Evolutionary conservation across 2,797 vertebrate genomes (phyloP), one percentile per base, ranked within the genome.

Genomic region (Zalophus californianus): DNA sequence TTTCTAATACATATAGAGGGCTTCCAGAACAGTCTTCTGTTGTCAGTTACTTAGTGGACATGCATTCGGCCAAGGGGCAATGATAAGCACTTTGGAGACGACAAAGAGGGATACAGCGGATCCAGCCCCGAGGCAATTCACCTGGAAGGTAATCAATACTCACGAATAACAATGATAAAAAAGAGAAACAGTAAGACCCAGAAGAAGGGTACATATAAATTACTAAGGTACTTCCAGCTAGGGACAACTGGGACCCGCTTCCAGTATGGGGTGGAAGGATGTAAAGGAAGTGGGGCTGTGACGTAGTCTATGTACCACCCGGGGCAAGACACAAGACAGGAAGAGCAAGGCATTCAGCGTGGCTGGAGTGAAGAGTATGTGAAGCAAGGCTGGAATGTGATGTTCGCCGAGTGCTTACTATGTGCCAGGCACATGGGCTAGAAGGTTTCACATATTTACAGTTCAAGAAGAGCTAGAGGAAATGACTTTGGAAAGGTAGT

Each of bases 401-500:
- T 44, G 87, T 62, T 93, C 88, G 50, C 32, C 48, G 75, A 75
- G 70, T 79, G 35, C 86, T 90, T 72, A 80, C 86, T 93, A 86
- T 68, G 78, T 86, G 72, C 84, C 88, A 96, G 87, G 77, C 56
- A 48, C 62, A 84, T 27, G 73, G 75, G 68, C 78, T 89, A 68
- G 68, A 85, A 94, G 66, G 77, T 88, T 89, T 97, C 90, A 84
- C 21, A 84, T 66, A 70, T 52, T 90, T 73, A 93, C 85, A 50
- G 52, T 93, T 87, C 35, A 62, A 86, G 52, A 95, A 96, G 72
- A 88, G 87, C 25, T 72, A 72, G 73, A 27, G 84, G 90, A 97
- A 96, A 95, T 94, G 64, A 96, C 72, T 95, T 90, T 87, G 87
- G 90, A 94, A 86, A 95, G 62, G 50, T 9, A 85, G 79, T 72